Base-by-base conservation (phyloP, 2,888 invertebrate genomes). In the Hermaeophaga mercurialis region DNA sequence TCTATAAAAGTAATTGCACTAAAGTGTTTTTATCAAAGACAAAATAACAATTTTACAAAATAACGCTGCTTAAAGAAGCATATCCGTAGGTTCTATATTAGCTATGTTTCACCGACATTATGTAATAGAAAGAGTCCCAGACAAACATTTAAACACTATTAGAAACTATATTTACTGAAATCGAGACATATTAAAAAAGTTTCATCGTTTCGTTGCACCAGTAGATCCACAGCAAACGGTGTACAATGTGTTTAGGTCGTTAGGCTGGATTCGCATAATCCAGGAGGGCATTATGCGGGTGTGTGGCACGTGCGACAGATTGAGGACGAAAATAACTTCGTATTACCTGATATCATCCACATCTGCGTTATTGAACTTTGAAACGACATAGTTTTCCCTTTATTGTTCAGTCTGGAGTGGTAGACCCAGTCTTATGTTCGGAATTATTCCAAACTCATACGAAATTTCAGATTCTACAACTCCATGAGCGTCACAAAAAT, bases 291-390 rank as follows among this genome's bases (percentile, higher is more conserved):
- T 59, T 64, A 63, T 63, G 62, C 57, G 53, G 57, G 50, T 33
- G 58, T 57, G 63, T 49, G 47, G 58, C 63, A 65, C 64, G 64
- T 66, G 64, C 61, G 58, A 50, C 56, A 59, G 61, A 66, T 66
- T 59, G 61, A 54, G 58, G 17, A 58, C 26, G 41, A 36, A 52
- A 54, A 55, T 55, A 59, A 58, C 54, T 39, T 38, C 34, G 52
- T 39, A 48, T 54, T 61, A 61, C 60, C 57, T 61, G 53, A 50
- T 53, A 50, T 50, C 50, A 43, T 48, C 53, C 54, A 46, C 45
- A 44, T 39, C 53, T 46, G 56, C 50, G 38, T 54, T 50, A 50
- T 50, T 50, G 50, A 50, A 50, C 41, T 50, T 50, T 50, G 14
- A 33, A 50, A 50, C 41, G 50, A 43, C 50, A 50, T 41, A 50